Evolutionary conservation across 2,113 vertebrate species (phyloP).

Genomic region (Pelmatolapia mariae): DNA sequence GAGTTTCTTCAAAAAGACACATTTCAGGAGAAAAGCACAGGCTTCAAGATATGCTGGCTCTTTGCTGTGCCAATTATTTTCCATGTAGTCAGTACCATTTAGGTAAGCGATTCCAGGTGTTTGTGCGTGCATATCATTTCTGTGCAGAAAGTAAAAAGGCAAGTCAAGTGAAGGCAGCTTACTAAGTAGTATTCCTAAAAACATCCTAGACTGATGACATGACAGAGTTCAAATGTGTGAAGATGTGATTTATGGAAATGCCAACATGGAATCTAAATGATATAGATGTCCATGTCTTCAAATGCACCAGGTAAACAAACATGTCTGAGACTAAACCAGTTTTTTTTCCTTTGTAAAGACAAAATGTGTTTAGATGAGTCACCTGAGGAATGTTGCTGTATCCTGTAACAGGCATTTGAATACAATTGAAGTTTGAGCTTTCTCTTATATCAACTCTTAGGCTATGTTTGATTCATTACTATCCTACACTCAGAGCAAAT

Average conservation of each 20-base stretch:
- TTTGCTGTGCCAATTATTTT: slow-evolving; percentile 14
- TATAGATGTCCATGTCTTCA: slow-evolving; percentile 5
- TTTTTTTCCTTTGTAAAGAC: slow-evolving; percentile 11
- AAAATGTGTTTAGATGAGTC: slow-evolving; percentile 44
- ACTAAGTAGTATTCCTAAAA: neutral
- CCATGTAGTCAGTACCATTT: neutral
- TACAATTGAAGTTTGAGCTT: neutral
- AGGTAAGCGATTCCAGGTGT: slow-evolving; percentile 18
- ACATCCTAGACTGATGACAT: neutral
- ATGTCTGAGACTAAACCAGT: slow-evolving; percentile 30
- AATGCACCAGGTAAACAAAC: slow-evolving; percentile 16
- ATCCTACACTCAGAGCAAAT: slow-evolving; percentile 26
- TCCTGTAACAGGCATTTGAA: slow-evolving; percentile 14
- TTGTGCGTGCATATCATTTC: slow-evolving; percentile 30
- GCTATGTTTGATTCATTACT: slow-evolving; percentile 6
- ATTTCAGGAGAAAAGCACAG: slow-evolving; percentile 48
- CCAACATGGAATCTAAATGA: neutral
- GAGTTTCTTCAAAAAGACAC: slow-evolving; percentile 26
- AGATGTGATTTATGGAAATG: neutral
- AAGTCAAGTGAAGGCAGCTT: slow-evolving; percentile 49
- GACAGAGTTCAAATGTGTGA: neutral
- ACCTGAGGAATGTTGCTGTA: slow-evolving; percentile 55
- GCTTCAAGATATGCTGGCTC: slow-evolving; percentile 23
- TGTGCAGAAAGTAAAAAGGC: slow-evolving; percentile 35
- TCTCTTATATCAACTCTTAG: neutral